Conservation (phyloP, 2,113 vertebrate species). For the Cyanocitta stelleri region DNA sequence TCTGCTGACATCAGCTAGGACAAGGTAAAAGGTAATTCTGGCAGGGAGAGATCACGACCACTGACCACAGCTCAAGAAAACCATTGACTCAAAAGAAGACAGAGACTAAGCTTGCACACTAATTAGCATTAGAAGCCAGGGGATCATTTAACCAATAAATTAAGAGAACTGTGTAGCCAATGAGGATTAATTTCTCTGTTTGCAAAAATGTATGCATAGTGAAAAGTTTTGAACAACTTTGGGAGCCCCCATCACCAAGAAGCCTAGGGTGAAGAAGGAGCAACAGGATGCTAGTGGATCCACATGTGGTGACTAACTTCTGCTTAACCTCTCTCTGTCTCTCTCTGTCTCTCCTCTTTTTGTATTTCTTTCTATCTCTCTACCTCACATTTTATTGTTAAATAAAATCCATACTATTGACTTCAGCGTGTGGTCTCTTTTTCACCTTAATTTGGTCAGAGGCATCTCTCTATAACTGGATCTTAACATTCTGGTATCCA, state of each 20-base stretch:
- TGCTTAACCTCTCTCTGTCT: not conserved
- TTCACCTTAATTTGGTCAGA: not conserved
- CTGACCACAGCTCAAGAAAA: not conserved
- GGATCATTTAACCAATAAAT: not conserved
- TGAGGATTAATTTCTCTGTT: not conserved
- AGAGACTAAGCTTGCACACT: not conserved
- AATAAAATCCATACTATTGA: not conserved
- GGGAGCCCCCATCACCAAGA: rapidly evolving
- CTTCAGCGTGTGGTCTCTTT: not conserved
- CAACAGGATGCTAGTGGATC: too few relatives aligned
- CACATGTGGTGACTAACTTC: not conserved
- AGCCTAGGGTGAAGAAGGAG: too few relatives aligned
- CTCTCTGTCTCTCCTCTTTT: too few relatives aligned
- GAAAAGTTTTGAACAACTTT: not conserved
- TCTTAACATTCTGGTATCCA: not conserved
- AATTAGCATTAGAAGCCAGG: not conserved
- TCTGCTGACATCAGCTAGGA: not conserved
- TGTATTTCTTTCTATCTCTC: not conserved
- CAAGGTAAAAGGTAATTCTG: not conserved
- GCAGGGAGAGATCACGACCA: not conserved
- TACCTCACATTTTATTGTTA: not conserved
- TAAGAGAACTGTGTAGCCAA: not conserved
- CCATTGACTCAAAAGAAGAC: not conserved
- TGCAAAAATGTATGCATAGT: not conserved
- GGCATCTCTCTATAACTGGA: not conserved